These are phyloP conservation scores for Saccostrea cuccullata DNA, from an alignment of 1,140 invertebrate genomes.

Conservation along the genomic window DNA sequence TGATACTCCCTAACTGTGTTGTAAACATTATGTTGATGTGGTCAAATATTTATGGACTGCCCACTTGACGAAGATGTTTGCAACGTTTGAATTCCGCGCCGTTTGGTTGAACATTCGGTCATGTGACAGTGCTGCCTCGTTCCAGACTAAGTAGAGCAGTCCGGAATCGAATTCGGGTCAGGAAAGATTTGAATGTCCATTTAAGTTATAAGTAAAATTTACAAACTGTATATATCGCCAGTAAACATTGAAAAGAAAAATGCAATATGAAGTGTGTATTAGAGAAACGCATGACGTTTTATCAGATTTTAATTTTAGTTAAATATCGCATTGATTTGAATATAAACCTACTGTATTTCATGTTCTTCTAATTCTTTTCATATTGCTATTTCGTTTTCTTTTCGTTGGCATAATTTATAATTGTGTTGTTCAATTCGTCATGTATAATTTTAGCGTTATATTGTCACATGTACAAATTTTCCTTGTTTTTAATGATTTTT, in stretches of 20 bases:
- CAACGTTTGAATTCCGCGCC: constrained; percentile 34
- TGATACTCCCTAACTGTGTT: constrained; percentile 5
- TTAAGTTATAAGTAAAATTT: background rate
- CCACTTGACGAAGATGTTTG: background rate
- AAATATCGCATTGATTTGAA: background rate
- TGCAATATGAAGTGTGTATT: background rate
- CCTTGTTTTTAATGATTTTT: constrained; percentile 23
- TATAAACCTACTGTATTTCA: background rate
- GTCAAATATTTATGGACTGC: constrained; percentile 12
- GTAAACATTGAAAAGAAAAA: background rate
- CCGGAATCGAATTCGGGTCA: background rate
- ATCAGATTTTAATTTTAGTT: background rate
- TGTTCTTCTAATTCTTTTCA: background rate
- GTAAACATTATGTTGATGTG: constrained; percentile 11
- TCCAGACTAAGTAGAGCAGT: background rate
- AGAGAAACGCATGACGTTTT: background rate
- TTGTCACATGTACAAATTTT: background rate
- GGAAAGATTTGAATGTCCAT: background rate
- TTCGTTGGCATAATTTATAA: constrained; percentile 26
- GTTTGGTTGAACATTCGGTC: background rate
- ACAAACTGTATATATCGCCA: constrained; percentile 18
- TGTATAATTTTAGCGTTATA: constrained; percentile 32
- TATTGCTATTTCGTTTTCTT: background rate
- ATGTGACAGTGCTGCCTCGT: constrained; percentile 16
- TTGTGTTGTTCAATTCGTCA: constrained; percentile 26